These are phyloP conservation scores for Jacana jacana DNA, from an alignment of 2,113 vertebrate species.

Conservation along the genomic window DNA sequence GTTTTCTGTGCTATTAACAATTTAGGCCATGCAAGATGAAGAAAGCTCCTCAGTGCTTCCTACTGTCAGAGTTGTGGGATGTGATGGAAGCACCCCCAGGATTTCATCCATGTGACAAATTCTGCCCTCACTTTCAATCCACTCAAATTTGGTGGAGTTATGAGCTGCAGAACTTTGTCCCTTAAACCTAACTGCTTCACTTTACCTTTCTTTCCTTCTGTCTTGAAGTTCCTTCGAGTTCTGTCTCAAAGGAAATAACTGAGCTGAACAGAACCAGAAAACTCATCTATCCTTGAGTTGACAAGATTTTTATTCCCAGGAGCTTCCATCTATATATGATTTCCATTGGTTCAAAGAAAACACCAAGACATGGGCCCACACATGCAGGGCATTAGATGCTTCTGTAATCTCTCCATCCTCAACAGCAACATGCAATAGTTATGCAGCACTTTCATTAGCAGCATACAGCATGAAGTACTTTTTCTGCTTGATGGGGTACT, in stretches of 20 bases:
- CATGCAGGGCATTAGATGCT: not conserved
- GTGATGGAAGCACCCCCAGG: not conserved
- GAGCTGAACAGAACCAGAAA: not conserved
- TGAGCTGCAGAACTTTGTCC: not conserved
- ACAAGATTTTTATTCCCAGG: not conserved
- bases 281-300: not conserved
- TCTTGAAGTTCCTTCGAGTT: not conserved
- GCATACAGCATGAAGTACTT: not conserved
- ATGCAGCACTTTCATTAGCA: not conserved
- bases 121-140: not conserved
- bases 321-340: not conserved
- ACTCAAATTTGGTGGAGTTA: not conserved
- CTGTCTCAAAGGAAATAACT: not conserved
- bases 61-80: not conserved
- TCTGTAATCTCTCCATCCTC: not conserved
- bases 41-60: not conserved
- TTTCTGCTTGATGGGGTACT: not conserved
- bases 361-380: too few species aligned
- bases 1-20: not conserved
- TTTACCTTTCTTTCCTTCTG: not conserved
- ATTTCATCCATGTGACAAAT: not conserved
- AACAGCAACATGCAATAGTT: not conserved
- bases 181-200: not conserved
- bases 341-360: not conserved
- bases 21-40: not conserved